These are phyloP conservation scores for Pterois miles DNA, from an alignment of 2,797 vertebrate species.

Conservation along the genomic window DNA sequence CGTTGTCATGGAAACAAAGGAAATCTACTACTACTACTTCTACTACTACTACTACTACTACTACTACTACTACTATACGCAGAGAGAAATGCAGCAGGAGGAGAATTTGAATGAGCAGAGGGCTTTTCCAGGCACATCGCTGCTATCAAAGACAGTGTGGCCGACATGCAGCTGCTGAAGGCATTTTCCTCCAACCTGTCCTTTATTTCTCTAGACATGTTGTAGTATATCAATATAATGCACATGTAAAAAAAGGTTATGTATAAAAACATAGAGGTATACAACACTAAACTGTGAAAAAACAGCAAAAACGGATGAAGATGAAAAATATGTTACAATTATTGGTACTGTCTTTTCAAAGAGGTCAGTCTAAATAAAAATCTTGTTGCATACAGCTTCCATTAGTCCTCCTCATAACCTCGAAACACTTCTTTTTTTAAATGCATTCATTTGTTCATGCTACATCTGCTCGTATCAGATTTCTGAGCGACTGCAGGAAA, in stretches of 20 bases:
- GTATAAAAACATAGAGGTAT: too few relatives aligned
- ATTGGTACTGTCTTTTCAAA: neutral
- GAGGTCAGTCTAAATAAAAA: neutral
- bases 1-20: constrained; percentile 74
- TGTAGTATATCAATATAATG: neutral
- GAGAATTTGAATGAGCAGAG: constrained; percentile 54
- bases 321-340: neutral
- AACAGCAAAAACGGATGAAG: neutral
- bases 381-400: neutral
- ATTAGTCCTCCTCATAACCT: neutral
- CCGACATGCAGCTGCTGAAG: neutral
- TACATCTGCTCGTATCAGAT: neutral
- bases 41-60: too few relatives aligned
- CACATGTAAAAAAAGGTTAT: neutral
- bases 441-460: neutral
- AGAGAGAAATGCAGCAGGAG: constrained; percentile 24
- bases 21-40: constrained; percentile 45
- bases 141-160: neutral
- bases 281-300: neutral
- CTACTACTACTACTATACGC: constrained; percentile 27
- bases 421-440: neutral
- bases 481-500: neutral
- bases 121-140: constrained; percentile 39
- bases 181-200: neutral
- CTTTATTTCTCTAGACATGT: neutral